Conservation (phyloP, 2,888 invertebrate genomes). For the Brenthis daphne region DNA sequence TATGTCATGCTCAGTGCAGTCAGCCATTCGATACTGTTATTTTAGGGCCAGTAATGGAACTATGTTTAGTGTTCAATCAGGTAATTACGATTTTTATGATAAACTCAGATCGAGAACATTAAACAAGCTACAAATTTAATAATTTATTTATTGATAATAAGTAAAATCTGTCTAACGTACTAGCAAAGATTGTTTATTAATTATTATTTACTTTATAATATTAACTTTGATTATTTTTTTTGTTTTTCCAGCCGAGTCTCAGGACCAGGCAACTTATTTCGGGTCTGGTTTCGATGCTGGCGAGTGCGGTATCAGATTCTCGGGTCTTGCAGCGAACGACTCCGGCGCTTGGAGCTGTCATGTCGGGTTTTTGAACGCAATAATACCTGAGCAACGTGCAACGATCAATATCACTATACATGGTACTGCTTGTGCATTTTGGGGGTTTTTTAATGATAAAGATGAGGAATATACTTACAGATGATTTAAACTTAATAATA, state of each 20-base stretch:
- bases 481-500: no score
- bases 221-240: background rate
- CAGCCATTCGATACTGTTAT: slow-evolving; percentile 67
- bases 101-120: no score
- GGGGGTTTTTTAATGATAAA: background rate
- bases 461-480: background rate
- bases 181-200: no score
- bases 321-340: slow-evolving; percentile 46
- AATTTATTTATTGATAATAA: no score
- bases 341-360: slow-evolving; percentile 67
- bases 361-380: slow-evolving; percentile 48
- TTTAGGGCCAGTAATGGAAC: slow-evolving; percentile 66
- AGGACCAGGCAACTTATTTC: slow-evolving; percentile 46
- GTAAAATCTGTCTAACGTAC: no score
- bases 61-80: slow-evolving; percentile 57
- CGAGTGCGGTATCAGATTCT: slow-evolving; percentile 63
- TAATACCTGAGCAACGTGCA: slow-evolving; percentile 22
- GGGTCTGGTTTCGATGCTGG: slow-evolving; percentile 70
- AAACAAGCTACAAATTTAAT: no score
- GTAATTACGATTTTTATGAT: slow-evolving; percentile 46
- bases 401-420: slow-evolving; percentile 22
- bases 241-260: background rate
- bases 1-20: slow-evolving; percentile 58
- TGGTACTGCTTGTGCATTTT: slow-evolving; percentile 15
- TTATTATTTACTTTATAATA: no score